Evolutionary conservation across 2,113 vertebrate species (phyloP).

Genomic region (Pelvicachromis taeniatus): DNA sequence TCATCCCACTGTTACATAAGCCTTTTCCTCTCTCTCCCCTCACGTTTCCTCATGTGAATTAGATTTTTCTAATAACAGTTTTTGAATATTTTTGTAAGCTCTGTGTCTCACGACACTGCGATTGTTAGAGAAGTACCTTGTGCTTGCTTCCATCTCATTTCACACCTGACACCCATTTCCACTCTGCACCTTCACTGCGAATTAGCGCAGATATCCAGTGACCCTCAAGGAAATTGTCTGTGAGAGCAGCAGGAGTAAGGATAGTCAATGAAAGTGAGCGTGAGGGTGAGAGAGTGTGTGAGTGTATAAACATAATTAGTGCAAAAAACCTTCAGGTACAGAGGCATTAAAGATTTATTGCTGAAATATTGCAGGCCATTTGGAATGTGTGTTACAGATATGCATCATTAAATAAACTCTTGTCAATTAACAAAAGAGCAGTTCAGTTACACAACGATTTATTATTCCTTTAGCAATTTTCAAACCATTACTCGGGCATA

Average conservation of each 20-base stretch:
- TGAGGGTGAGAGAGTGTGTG: too few relatives aligned
- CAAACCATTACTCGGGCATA: background rate
- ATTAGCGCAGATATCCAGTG: background rate
- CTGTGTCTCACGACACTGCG: background rate
- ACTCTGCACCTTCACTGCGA: background rate
- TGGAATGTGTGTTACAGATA: background rate
- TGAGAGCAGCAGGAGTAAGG: background rate
- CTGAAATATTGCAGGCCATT: background rate
- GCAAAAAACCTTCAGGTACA: background rate
- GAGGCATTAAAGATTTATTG: background rate
- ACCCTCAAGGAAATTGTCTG: background rate
- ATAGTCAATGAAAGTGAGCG: background rate
- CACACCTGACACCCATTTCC: slow-evolving; percentile 22
- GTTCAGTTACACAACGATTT: background rate
- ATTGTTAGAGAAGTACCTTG: background rate
- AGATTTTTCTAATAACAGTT: background rate
- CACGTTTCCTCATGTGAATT: background rate
- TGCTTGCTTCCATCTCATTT: slow-evolving; percentile 23
- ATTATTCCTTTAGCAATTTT: background rate
- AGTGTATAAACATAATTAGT: background rate
- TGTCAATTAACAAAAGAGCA: background rate
- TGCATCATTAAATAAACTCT: background rate
- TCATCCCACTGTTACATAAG: slow-evolving; percentile 16
- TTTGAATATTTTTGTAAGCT: background rate
- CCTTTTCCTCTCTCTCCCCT: background rate